Percentiles rank a stretch among this genome's conserved stretches.
phyloP scores from a whole-genome alignment of 2,113 vertebrate genomes.

The Eulacestoma nigropectus region DNA sequence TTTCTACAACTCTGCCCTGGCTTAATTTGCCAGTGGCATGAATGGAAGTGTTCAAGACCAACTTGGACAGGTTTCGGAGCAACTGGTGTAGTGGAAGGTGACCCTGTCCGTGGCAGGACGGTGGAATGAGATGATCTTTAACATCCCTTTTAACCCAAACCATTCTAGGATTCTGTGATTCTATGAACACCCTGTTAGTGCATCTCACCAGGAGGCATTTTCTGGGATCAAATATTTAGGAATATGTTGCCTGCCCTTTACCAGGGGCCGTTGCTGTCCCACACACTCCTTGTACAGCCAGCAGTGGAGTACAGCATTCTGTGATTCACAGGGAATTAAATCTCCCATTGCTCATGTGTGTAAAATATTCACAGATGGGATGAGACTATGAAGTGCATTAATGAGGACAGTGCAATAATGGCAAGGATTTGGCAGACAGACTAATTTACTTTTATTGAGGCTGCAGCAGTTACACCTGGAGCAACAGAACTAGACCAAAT shows the following conservation, averaged over 20 bases:
- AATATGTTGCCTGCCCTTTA: not conserved
- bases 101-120: not conserved
- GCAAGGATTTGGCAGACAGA: not conserved
- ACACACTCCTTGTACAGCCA: accelerated
- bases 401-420: not conserved
- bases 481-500: not conserved
- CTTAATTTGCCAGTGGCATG: not conserved
- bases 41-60: not conserved
- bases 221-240: not conserved
- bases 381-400: not conserved
- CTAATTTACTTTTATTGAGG: not conserved
- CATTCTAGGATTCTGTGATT: not conserved
- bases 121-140: not conserved
- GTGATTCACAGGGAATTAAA: not conserved
- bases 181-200: accelerated
- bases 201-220: accelerated
- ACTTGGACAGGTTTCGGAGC: not conserved
- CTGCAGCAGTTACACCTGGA: not conserved
- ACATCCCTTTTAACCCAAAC: not conserved
- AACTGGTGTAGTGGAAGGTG: not conserved
- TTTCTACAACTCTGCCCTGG: not conserved
- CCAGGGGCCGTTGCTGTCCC: accelerated
- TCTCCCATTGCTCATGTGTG: accelerated
- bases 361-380: accelerated
- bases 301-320: accelerated